These are phyloP conservation scores for Xiphophorus hellerii DNA, from an alignment of 2,113 vertebrate species.

Conservation along the genomic window DNA sequence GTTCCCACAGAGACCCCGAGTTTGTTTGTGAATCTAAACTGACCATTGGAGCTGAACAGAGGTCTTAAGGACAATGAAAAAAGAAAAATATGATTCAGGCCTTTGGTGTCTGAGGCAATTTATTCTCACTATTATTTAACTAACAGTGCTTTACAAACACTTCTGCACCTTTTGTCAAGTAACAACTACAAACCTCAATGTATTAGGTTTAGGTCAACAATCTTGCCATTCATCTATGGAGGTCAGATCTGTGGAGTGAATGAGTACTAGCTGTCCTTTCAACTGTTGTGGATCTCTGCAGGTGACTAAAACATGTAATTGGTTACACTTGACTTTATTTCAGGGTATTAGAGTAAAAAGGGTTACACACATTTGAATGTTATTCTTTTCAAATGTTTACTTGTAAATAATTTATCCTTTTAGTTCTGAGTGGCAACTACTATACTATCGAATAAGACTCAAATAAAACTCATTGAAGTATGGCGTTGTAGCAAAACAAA, in stretches of 20 bases:
- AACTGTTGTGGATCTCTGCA: background rate
- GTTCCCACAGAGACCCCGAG: slow-evolving; percentile 36
- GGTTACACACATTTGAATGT: background rate
- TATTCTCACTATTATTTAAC: slow-evolving; percentile 79
- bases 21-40: slow-evolving; percentile 22
- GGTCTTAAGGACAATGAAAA: background rate
- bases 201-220: background rate
- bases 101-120: slow-evolving; percentile 46
- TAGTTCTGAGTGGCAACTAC: too few species aligned
- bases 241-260: too few species aligned
- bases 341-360: background rate
- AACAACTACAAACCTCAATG: background rate
- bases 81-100: slow-evolving; percentile 15
- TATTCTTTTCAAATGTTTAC: background rate
- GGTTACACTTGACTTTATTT: background rate
- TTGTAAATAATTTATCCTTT: background rate
- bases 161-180: background rate
- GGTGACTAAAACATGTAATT: background rate
- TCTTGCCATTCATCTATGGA: background rate
- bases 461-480: too few species aligned
- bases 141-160: background rate
- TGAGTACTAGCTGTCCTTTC: too few species aligned
- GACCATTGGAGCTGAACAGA: slow-evolving; percentile 50
- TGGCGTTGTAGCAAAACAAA: too few species aligned
- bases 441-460: too few species aligned